phyloP scores from a whole-genome alignment of 2,888 invertebrate genomes.

The Dichetophora obliterata region DNA sequence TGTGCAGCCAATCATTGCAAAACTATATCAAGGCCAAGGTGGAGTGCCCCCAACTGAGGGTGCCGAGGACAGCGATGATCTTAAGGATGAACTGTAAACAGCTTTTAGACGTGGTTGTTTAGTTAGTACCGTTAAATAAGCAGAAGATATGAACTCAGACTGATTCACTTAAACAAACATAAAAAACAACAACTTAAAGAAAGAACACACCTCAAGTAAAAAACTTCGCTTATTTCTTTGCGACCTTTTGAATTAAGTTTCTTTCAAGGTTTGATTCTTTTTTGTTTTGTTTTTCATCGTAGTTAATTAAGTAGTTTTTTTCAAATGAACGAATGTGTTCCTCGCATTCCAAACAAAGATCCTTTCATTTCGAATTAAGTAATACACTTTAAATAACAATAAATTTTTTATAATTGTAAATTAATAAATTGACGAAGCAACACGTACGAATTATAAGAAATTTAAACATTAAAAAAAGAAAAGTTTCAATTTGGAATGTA shows the following conservation, averaged over 20 bases:
- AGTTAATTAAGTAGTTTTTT: slow-evolving; percentile 40
- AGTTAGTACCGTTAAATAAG: slow-evolving; percentile 8
- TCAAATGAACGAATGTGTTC: slow-evolving; percentile 48
- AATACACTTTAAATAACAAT: slow-evolving; percentile 14
- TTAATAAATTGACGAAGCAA: slow-evolving; percentile 5
- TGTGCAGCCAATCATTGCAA: slow-evolving; percentile 97
- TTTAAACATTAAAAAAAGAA: slow-evolving; percentile 9
- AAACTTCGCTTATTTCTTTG: slow-evolving; percentile 36
- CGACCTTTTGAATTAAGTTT: slow-evolving; percentile 31
- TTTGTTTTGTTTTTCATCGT: slow-evolving; percentile 45
- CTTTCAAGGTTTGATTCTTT: slow-evolving; percentile 33
- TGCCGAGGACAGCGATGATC: slow-evolving; percentile 78
- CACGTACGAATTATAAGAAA: not conserved
- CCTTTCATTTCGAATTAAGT: slow-evolving; percentile 16
- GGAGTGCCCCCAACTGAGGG: slow-evolving; percentile 81
- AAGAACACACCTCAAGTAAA: slow-evolving; percentile 40
- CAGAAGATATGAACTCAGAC: slow-evolving; percentile 55
- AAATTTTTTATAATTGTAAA: slow-evolving; percentile 29
- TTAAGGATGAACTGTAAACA: slow-evolving; percentile 86
- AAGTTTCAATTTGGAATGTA: slow-evolving; percentile 23
- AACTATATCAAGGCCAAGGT: slow-evolving; percentile 91
- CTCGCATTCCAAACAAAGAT: slow-evolving; percentile 51
- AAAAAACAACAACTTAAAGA: slow-evolving; percentile 46
- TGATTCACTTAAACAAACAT: slow-evolving; percentile 57
- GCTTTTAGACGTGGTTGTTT: slow-evolving; percentile 15